Percentiles rank a stretch among this genome's conserved stretches.
Evolutionary conservation across 2,797 vertebrate genomes (phyloP).

Genomic region (Apogon talboti): DNA sequence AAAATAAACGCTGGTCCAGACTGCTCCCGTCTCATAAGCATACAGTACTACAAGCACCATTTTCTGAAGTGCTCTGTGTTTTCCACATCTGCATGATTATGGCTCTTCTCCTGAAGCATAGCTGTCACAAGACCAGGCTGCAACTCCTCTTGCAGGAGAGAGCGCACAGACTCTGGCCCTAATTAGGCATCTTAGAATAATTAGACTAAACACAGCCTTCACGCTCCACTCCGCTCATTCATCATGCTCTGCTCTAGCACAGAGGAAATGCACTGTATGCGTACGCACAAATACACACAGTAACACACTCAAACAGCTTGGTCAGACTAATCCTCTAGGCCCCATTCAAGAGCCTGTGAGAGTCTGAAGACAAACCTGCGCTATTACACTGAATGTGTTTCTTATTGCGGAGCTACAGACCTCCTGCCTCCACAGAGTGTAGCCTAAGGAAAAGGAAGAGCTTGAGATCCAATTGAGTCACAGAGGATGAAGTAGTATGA

Average conservation of each 20-base stretch:
- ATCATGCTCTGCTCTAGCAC: constrained; percentile 68
- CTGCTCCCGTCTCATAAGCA: constrained; percentile 38
- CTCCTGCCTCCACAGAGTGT: constrained; percentile 64
- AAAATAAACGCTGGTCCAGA: constrained; percentile 63
- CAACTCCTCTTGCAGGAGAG: constrained; percentile 49
- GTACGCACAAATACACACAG: constrained; percentile 42
- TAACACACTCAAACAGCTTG: constrained; percentile 33
- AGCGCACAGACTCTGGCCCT: constrained; percentile 66
- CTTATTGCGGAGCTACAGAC: constrained; percentile 61
- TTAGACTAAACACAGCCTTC: constrained; percentile 84
- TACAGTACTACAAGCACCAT: constrained; percentile 38
- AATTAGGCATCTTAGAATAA: constrained; percentile 85
- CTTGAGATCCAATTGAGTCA: constrained; percentile 75
- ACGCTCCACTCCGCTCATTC: constrained; percentile 79
- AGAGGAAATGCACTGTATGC: constrained; percentile 73
- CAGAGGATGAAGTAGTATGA: constrained; percentile 81
- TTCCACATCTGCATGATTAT: constrained; percentile 70
- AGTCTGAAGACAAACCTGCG: constrained; percentile 49
- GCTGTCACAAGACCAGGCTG: constrained; percentile 62
- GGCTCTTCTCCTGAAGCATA: constrained; percentile 61
- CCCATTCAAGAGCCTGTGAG: constrained; percentile 41
- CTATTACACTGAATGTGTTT: constrained; percentile 66
- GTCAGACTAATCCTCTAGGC: constrained; percentile 61
- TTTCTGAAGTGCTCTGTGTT: constrained; percentile 55
- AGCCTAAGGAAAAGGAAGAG: constrained; percentile 75